phyloP scores from a whole-genome alignment of 1,140 invertebrate genomes.

The Cydia pomonella region DNA sequence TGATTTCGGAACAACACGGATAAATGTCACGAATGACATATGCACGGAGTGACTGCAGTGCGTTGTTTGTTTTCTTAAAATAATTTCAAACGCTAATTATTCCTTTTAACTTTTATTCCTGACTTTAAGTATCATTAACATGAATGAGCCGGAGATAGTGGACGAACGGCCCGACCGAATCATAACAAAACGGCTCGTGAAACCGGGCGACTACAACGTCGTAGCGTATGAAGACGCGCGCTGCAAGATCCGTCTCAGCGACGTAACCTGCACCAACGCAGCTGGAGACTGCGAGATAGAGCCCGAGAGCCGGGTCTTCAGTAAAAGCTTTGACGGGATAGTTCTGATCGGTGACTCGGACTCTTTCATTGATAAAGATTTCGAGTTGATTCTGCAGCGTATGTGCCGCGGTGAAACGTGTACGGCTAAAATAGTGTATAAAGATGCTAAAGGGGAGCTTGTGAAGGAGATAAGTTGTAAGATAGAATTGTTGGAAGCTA shows the following conservation, averaged over 20 bases:
- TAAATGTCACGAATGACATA: not conserved
- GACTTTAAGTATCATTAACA: not conserved
- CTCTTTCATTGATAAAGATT: conserved; percentile 64
- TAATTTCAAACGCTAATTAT: not conserved
- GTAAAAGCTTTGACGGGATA: conserved; percentile 60
- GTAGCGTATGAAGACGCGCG: conserved; percentile 73
- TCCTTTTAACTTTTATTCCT: not conserved
- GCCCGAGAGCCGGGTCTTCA: conserved; percentile 58
- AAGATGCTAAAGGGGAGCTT: conserved; percentile 49
- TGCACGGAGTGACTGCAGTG: not conserved
- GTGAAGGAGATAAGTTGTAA: conserved; percentile 61
- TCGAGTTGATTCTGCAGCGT: conserved; percentile 66
- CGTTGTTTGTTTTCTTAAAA: conserved; percentile 3
- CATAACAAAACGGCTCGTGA: conserved; percentile 60
- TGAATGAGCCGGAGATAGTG: conserved; percentile 52
- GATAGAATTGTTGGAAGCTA: conserved; percentile 62
- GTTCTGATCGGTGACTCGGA: conserved; percentile 69
- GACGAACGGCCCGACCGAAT: conserved; percentile 67
- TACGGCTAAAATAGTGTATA: conserved; percentile 56
- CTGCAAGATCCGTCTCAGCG: conserved; percentile 58
- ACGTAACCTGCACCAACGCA: conserved; percentile 52
- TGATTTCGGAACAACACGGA: not conserved
- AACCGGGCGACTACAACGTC: conserved; percentile 61
- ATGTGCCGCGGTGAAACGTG: conserved; percentile 68
- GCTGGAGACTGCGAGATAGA: conserved; percentile 56